A percentile compares a stretch with the other conserved stretches of the same genome.
These are phyloP conservation scores for Drosophila trapezifrons DNA, from an alignment of 1,140 invertebrate genomes.

Conservation along the genomic window DNA sequence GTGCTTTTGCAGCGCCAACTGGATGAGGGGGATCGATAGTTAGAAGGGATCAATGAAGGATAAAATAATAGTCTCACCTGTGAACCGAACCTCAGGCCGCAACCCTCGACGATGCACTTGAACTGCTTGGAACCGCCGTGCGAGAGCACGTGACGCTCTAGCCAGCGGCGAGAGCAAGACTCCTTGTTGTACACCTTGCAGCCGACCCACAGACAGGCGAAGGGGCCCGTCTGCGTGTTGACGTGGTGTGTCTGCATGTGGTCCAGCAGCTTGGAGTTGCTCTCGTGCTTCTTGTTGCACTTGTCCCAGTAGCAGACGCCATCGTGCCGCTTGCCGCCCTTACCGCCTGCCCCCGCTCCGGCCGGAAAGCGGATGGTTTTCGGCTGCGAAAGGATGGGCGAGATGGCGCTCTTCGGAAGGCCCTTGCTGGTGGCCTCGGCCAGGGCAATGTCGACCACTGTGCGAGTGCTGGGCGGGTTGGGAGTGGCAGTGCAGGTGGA, in stretches of 20 bases:
- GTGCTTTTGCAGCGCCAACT: constrained; percentile 94
- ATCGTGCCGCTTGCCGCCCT: constrained; percentile 84
- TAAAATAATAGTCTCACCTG: constrained; percentile 87
- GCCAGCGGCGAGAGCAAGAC: constrained; percentile 95
- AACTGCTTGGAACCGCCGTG: constrained; percentile 97
- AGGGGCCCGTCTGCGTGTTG: constrained; percentile 92
- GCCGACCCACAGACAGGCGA: constrained; percentile 95
- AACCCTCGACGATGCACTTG: constrained; percentile 97
- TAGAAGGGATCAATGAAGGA: background rate
- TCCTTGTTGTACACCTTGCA: constrained; percentile 97
- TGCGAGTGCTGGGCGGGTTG: constrained; percentile 38
- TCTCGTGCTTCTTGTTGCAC: constrained; percentile 91
- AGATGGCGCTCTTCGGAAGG: constrained; percentile 84
- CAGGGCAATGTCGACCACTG: constrained; percentile 65
- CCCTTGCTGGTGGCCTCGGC: constrained; percentile 58
- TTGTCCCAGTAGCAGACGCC: constrained; percentile 93
- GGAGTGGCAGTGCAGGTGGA: constrained; percentile 9
- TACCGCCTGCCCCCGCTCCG: constrained; percentile 72
- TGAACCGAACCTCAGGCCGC: constrained; percentile 94
- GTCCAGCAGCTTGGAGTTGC: constrained; percentile 92
- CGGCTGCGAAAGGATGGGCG: constrained; percentile 90
- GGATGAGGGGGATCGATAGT: constrained; percentile 69
- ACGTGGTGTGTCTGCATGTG: constrained; percentile 96
- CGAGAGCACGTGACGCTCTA: constrained; percentile 95
- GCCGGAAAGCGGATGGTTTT: constrained; percentile 91